phyloP scores from a whole-genome alignment of 2,113 vertebrate genomes.

The Petroica traversi region DNA sequence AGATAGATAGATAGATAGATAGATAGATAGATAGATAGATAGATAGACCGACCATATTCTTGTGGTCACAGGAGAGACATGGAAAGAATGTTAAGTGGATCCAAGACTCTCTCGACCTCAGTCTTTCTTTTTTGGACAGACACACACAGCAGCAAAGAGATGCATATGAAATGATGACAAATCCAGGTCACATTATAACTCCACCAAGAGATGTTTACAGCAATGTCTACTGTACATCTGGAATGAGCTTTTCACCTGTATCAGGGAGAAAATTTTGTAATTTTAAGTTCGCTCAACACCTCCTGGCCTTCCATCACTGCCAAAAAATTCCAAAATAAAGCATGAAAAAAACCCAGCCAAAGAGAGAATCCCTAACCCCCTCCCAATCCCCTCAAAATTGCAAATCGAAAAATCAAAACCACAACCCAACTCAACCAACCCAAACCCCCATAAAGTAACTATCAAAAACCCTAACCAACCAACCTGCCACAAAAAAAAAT shows the following conservation, averaged over 20 bases:
- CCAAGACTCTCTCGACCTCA: not conserved
- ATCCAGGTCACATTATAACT: not conserved
- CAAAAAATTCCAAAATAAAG: not conserved
- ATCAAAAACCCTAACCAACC: not conserved
- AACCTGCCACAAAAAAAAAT: not conserved
- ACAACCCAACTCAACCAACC: not conserved
- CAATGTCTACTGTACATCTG: not conserved
- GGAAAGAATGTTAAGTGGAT: not conserved
- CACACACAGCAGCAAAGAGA: not conserved
- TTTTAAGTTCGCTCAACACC: not conserved
- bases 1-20: too few species aligned
- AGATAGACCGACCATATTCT: too few species aligned
- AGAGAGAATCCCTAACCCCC: too few species aligned
- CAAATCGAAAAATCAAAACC: not conserved
- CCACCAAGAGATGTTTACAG: not conserved
- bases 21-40: too few species aligned
- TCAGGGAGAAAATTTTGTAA: not conserved
- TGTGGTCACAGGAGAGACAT: not conserved
- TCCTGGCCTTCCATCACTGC: too few species aligned
- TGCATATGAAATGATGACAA: not conserved
- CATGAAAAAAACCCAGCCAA: rapidly evolving
- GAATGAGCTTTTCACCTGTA: not conserved
- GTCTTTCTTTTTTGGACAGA: not conserved
- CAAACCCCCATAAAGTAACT: not conserved
- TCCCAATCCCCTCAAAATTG: not conserved